Evolutionary conservation across 37 sponge, comb jelly and placozoan species (phyloP), one percentile per base, ranked within the genome.

Genomic region (Agelas oroides): DNA sequence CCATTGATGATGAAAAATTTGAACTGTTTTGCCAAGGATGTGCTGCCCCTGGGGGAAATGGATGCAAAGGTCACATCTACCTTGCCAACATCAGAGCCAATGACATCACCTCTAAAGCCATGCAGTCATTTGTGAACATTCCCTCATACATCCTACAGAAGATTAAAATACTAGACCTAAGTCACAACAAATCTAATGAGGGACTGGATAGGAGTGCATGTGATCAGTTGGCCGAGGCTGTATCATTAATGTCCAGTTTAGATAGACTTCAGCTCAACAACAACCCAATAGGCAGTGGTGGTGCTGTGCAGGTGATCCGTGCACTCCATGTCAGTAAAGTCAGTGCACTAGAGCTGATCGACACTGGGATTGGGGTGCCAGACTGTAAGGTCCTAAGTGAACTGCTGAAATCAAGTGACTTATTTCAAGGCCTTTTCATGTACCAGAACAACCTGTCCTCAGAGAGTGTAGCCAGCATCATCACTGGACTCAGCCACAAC

Each of bases 281-380:
- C 19, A 71, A 71, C 52, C 21, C 52, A 39, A 71, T 71, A 36
- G 72, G 72, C 20, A 28, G 72, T 71, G 72, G 72, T 17, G 72
- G 39, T 12, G 72, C 72, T 39, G 52, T 71, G 39, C 72, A 71
- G 52, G 39, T 71, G 65, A 30, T 64, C 28, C 25, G 28, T 28
- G 21, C 65, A 28, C 65, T 64, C 21, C 65, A 64, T 30, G 25
- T 24, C 65, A 64, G 65, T 19, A 64, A 64, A 64, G 28, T 64
- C 28, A 64, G 65, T 28, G 65, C 21, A 64, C 65, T 64, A 30
- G 25, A 18, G 21, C 21, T 64, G 65, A 21, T 12, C n/a, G 25
- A 30, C 21, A 64, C 65, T 64, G 65, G 65, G 11, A 64, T 64
- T 30, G 25, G 65, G 21, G 65, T 28, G 11, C n/a, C 65, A 28